These are phyloP conservation scores for Apogon talboti DNA, from an alignment of 2,797 vertebrate genomes.

Conservation along the genomic window DNA sequence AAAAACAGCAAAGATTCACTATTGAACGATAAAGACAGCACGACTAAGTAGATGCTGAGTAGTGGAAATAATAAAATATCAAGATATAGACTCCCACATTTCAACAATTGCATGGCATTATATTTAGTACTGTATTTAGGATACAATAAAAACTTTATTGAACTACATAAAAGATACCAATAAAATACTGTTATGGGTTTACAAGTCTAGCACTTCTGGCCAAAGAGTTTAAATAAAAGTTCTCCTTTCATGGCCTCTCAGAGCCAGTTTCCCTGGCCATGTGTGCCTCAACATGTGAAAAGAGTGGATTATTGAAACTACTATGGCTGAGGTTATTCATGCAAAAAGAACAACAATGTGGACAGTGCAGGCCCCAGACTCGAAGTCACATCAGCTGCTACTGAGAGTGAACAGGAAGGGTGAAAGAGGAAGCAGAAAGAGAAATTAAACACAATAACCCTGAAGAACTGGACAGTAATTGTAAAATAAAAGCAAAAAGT, in stretches of 20 bases:
- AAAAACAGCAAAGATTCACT: background rate
- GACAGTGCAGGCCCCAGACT: conserved; percentile 53
- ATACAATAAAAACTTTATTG: too few relatives aligned
- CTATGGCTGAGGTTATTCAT: conserved; percentile 71
- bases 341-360: conserved; percentile 79
- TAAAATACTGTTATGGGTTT: background rate
- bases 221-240: background rate
- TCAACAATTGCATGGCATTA: background rate
- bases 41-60: background rate
- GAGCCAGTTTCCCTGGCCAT: conserved; percentile 46
- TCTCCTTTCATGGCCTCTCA: conserved; percentile 13
- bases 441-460: background rate
- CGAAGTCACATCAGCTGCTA: conserved; percentile 44
- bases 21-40: background rate
- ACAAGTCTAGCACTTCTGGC: background rate
- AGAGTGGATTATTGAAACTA: conserved; percentile 76
- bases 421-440: conserved; percentile 8
- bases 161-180: too few relatives aligned
- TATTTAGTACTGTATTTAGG: background rate
- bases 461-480: too few relatives aligned
- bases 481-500: too few relatives aligned
- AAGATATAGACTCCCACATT: background rate
- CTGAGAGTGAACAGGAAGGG: conserved; percentile 14
- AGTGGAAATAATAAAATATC: background rate
- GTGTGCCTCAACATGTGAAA: conserved; percentile 76